Evolutionary conservation across 2,797 vertebrate species (phyloP), one percentile per base, ranked within the genome.

Genomic region (Atherinosoma microstoma): DNA sequence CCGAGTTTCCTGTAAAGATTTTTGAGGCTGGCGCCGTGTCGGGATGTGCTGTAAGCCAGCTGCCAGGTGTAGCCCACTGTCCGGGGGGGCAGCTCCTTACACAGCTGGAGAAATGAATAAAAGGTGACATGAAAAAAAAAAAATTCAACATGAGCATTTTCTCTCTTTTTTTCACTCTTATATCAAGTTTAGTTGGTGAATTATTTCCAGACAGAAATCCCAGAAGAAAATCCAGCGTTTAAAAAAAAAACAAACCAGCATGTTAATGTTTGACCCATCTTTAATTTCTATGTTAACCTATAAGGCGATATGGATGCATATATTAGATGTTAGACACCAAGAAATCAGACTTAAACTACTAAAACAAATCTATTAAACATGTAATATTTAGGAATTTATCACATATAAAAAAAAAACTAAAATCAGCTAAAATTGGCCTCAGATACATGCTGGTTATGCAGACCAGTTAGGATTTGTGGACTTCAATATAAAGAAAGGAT

Each of bases 21-120:
- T 81, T 95, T 95, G 74, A 96, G 95, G 82, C 95, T 96, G 88
- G 93, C 83, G 24, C 95, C 95, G 0, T 95, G 93, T 29, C 78
- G 82, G 4, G 89, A 93, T 0, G 92, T 95, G 70, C 95, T 95
- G 91, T 94, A 95, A 2, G 90, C 35, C 70, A 96, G 85, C 65
- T 84, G 90, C 95, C 95, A 96, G 0, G 68, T 67, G 67, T 91
- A 73, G 51, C 93, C 93, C 0, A 95, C 88, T 0, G 92, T 96
- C 24, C 94, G 86, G 29, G 94, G 89, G 3, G 95, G 95, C 67
- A 96, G 87, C 77, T 94, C 94, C 49, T 87, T 86, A 22, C 83
- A 92, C 3, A 96, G 87, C 95, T 96, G 83, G 12, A 22, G 24
- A 22, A 53, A 38, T 36, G 18, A 42, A 51, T 10, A 12, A 51